A percentile compares a stretch with the other conserved stretches of the same genome.
phyloP scores from a whole-genome alignment of 2,888 invertebrate genomes.

The Oxytorus armatus region DNA sequence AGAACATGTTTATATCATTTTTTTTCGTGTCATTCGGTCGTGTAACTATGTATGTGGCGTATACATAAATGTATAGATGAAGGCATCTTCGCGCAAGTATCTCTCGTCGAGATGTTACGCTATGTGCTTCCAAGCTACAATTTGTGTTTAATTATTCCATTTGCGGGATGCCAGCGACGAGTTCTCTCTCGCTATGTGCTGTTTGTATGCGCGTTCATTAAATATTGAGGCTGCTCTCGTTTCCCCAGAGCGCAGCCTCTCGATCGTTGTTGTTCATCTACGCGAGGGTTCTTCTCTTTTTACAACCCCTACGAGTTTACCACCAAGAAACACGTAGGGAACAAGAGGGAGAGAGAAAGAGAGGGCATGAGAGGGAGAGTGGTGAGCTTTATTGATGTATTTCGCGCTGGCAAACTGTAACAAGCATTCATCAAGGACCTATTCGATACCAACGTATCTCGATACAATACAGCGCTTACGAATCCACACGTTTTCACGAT shows the following conservation, averaged over 20 bases:
- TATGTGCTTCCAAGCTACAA: slow-evolving; percentile 55
- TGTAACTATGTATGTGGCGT: background rate
- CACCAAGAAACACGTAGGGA: slow-evolving; percentile 30
- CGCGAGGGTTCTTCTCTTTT: no score
- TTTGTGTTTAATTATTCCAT: slow-evolving; percentile 72
- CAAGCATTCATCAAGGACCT: slow-evolving; percentile 64
- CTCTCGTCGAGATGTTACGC: slow-evolving; percentile 21
- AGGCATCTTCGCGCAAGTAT: no score
- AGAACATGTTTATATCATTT: background rate
- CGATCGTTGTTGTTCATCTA: slow-evolving; percentile 39
- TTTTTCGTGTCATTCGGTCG: slow-evolving; percentile 13
- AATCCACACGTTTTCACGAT: slow-evolving; percentile 27
- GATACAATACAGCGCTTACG: slow-evolving; percentile 38
- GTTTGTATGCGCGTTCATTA: slow-evolving; percentile 18
- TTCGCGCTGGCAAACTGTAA: slow-evolving; percentile 57
- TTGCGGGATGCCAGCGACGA: slow-evolving; percentile 52
- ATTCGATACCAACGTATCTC: slow-evolving; percentile 41
- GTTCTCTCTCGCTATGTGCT: slow-evolving; percentile 13
- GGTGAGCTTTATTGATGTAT: slow-evolving; percentile 47
- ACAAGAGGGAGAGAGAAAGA: background rate
- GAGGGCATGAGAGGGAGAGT: background rate
- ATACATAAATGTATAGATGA: background rate
- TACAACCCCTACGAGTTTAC: no score
- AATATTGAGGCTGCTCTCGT: slow-evolving; percentile 48
- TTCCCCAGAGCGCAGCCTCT: slow-evolving; percentile 22